Evolutionary conservation across 2,888 invertebrate genomes (phyloP).

Genomic region (Alviniconcha strummeri): DNA sequence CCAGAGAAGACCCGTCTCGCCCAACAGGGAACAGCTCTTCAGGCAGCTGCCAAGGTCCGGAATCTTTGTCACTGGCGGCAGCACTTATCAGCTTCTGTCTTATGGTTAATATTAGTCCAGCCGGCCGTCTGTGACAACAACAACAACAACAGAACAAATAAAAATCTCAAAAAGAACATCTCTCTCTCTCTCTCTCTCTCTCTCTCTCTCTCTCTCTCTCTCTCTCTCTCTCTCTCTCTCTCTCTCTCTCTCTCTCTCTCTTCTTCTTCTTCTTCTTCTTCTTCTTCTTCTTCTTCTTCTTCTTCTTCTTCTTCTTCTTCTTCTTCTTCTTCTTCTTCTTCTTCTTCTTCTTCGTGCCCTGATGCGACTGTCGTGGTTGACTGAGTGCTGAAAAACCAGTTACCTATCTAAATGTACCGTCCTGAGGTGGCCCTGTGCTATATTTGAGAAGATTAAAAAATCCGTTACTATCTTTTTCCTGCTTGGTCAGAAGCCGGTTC

Average conservation of each 20-base stretch:
- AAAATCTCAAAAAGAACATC: not conserved
- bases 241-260: slow-evolving; percentile 2
- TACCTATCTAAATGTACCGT: too few relatives aligned
- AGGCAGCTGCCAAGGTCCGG: not conserved
- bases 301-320: not conserved
- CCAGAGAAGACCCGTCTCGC: too few relatives aligned
- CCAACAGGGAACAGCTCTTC: too few relatives aligned
- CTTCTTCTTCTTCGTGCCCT: not conserved
- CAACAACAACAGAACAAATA: too few relatives aligned
- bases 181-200: slow-evolving; percentile 37
- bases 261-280: not conserved
- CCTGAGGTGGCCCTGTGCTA: too few relatives aligned
- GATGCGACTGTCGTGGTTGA: too few relatives aligned
- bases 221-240: slow-evolving; percentile 18
- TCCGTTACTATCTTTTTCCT: too few relatives aligned
- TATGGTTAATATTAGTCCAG: not conserved
- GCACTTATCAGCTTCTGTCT: not conserved
- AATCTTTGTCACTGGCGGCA: not conserved
- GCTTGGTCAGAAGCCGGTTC: too few relatives aligned
- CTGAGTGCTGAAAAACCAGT: too few relatives aligned
- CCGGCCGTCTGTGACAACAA: not conserved
- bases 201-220: slow-evolving; percentile 37
- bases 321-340: not conserved
- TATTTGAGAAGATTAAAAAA: too few relatives aligned
- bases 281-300: not conserved